phyloP scores from a whole-genome alignment of 2,888 invertebrate genomes.

The Drosophila peninsularis region DNA sequence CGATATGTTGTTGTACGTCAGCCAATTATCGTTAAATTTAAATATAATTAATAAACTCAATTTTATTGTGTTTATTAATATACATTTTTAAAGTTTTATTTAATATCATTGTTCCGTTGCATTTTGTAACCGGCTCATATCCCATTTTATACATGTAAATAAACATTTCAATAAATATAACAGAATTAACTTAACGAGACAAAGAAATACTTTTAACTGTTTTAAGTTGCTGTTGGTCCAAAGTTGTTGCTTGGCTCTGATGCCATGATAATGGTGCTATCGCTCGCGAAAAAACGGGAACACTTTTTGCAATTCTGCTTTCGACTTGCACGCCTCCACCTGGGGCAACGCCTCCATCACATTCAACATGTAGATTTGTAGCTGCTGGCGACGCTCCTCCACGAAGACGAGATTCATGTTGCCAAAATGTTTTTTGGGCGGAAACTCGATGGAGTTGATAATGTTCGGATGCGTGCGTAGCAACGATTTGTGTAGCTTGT shows the following conservation, averaged over 20 bases:
- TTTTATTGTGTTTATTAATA: not conserved
- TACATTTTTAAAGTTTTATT: slow-evolving; percentile 30
- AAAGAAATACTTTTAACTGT: slow-evolving; percentile 50
- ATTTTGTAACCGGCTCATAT: slow-evolving; percentile 16
- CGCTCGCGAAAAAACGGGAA: slow-evolving; percentile 94
- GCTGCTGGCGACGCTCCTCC: slow-evolving; percentile 92
- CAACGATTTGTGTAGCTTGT: slow-evolving; percentile 91
- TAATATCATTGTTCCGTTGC: slow-evolving; percentile 47
- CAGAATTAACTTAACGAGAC: slow-evolving; percentile 28
- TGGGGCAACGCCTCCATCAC: slow-evolving; percentile 92
- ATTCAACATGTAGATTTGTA: slow-evolving; percentile 95
- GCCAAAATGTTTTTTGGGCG: slow-evolving; percentile 96
- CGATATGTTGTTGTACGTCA: not conserved
- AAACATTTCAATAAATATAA: slow-evolving; percentile 42
- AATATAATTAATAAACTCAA: not conserved
- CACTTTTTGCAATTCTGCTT: slow-evolving; percentile 91
- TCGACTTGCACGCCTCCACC: slow-evolving; percentile 90
- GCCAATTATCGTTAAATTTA: not conserved
- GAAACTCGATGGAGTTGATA: slow-evolving; percentile 94
- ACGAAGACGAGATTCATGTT: slow-evolving; percentile 95
- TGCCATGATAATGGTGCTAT: slow-evolving; percentile 22
- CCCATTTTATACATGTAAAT: slow-evolving; percentile 46
- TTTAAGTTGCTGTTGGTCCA: slow-evolving; percentile 41
- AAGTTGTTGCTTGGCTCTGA: not conserved
- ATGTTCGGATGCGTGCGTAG: slow-evolving; percentile 93